phyloP scores from a whole-genome alignment of 1,140 invertebrate species.

The Saxidomus purpurata region DNA sequence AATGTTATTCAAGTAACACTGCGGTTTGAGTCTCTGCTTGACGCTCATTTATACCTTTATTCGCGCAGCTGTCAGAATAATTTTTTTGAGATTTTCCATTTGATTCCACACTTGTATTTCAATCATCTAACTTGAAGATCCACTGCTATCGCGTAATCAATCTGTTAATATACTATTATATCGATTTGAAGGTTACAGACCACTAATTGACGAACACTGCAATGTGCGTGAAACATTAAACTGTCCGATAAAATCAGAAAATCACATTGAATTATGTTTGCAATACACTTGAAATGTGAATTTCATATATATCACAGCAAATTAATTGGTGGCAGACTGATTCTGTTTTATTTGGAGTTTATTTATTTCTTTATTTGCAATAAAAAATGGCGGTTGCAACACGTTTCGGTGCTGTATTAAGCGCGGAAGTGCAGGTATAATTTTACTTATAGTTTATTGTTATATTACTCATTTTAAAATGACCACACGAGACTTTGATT shows the following conservation, averaged over 20 bases:
- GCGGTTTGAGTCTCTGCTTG: too few relatives aligned
- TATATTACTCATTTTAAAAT: too few relatives aligned
- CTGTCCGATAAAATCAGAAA: not conserved
- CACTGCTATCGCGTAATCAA: not conserved
- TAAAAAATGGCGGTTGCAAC: constrained; percentile 14
- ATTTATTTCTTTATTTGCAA: too few relatives aligned
- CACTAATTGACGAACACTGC: constrained; percentile 13
- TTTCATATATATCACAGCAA: not conserved
- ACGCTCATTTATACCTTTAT: not conserved
- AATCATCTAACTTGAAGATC: not conserved
- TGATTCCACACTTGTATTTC: not conserved
- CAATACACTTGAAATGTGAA: not conserved
- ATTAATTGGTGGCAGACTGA: too few relatives aligned
- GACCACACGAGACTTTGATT: too few relatives aligned
- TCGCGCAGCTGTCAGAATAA: not conserved
- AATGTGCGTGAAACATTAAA: constrained; percentile 1
- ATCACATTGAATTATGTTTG: not conserved
- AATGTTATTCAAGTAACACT: too few relatives aligned
- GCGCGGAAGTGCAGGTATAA: constrained; percentile 19
- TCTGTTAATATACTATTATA: constrained; percentile 17
- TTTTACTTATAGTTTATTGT: too few relatives aligned
- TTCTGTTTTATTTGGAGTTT: too few relatives aligned
- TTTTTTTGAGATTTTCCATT: not conserved
- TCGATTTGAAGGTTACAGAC: constrained; percentile 13
- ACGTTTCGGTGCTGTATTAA: constrained; percentile 3